Percentiles rank a stretch among this genome's conserved stretches.
These are phyloP conservation scores for Trissolcus japonicus DNA, from an alignment of 2,888 invertebrate species.

Conservation along the genomic window DNA sequence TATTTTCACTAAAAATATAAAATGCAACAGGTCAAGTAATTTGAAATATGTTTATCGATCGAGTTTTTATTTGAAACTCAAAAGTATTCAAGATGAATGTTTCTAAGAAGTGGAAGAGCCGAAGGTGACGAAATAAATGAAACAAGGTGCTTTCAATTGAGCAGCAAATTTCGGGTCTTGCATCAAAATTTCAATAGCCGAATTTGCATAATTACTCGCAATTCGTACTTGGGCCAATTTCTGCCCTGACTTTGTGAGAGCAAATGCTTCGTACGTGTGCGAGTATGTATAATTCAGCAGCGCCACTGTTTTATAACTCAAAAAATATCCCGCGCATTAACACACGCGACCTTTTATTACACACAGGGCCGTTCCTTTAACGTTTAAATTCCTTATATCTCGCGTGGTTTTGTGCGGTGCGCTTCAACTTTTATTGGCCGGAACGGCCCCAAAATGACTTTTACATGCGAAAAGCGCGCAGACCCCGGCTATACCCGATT, in stretches of 20 bases:
- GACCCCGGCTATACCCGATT: neutral
- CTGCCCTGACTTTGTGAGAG: constrained; percentile 43
- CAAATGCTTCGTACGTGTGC: constrained; percentile 47
- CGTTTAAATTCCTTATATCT: constrained; percentile 10
- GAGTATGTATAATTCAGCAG: constrained; percentile 56
- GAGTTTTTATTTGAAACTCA: too few relatives aligned
- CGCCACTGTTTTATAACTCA: constrained; percentile 41
- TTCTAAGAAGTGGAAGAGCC: neutral
- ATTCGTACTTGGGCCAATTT: constrained; percentile 63
- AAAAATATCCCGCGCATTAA: constrained; percentile 45
- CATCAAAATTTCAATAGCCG: constrained; percentile 51
- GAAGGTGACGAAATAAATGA: constrained; percentile 6
- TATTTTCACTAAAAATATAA: too few relatives aligned
- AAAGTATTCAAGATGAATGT: too few relatives aligned
- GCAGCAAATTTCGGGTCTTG: constrained; percentile 34
- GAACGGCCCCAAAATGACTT: constrained; percentile 5
- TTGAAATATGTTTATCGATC: too few relatives aligned
- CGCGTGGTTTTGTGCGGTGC: constrained; percentile 9
- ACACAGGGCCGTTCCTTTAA: neutral
- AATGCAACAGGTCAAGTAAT: too few relatives aligned
- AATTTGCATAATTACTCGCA: constrained; percentile 68
- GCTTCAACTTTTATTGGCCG: constrained; percentile 20
- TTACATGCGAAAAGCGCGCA: constrained; percentile 9
- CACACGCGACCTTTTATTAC: constrained; percentile 6
- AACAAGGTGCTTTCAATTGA: constrained; percentile 36